These are phyloP conservation scores for Atta cephalotes DNA, from an alignment of 1,140 invertebrate species.

Conservation along the genomic window DNA sequence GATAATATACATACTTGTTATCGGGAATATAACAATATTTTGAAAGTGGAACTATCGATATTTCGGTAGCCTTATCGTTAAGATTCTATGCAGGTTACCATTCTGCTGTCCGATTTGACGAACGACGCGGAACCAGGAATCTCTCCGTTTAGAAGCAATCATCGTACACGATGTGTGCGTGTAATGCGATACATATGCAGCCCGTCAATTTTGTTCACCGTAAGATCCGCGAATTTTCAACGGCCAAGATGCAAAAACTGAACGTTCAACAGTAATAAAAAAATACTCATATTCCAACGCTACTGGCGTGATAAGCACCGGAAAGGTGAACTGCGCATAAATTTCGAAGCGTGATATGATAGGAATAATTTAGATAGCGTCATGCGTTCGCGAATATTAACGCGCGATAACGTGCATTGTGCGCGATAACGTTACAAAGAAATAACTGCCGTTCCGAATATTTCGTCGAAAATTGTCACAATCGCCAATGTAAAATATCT, in stretches of 20 bases:
- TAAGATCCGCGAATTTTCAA: constrained; percentile 21
- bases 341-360: constrained; percentile 19
- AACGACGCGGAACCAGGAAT: constrained; percentile 31
- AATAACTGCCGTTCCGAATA: background rate
- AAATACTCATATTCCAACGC: background rate
- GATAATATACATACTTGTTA: background rate
- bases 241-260: background rate
- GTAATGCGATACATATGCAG: background rate
- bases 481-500: background rate
- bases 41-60: constrained; percentile 23
- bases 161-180: background rate
- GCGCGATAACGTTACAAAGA: constrained; percentile 10
- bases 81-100: constrained; percentile 19
- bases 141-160: constrained; percentile 45
- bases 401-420: background rate
- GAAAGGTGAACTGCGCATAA: constrained; percentile 30
- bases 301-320: background rate
- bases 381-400: constrained; percentile 37
- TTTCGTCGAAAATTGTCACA: background rate
- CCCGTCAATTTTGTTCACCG: background rate
- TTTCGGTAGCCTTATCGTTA: constrained; percentile 14
- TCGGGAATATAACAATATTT: constrained; percentile 3
- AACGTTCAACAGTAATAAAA: background rate
- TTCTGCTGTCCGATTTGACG: constrained; percentile 49
- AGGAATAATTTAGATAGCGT: constrained; percentile 40